A percentile compares a stretch with the other conserved stretches of the same genome.
phyloP scores from a whole-genome alignment of 2,797 vertebrate genomes.

The Amblyopsis hoosieri region DNA sequence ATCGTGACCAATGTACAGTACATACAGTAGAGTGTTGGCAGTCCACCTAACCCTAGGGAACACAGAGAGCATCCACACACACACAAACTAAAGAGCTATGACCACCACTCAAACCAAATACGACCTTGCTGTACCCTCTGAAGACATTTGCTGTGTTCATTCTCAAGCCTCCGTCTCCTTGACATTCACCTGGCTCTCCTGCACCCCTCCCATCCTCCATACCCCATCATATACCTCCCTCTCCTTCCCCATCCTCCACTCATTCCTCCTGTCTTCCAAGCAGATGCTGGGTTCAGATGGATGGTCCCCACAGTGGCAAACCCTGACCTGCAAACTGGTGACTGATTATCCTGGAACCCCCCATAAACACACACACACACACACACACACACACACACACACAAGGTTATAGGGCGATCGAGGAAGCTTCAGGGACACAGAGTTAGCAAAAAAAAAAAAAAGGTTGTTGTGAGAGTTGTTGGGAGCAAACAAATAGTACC shows the following conservation, averaged over 20 bases:
- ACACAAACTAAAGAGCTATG: not conserved
- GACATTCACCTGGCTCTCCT: constrained; percentile 35
- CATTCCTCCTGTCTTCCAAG: constrained; percentile 44
- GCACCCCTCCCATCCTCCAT: constrained; percentile 17
- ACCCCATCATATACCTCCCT: constrained; percentile 12
- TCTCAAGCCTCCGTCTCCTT: constrained; percentile 55
- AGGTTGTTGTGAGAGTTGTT: not conserved
- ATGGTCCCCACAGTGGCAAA: constrained; percentile 65
- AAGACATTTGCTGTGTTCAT: constrained; percentile 11
- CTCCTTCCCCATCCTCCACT: constrained; percentile 6
- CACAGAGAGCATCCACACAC: not conserved
- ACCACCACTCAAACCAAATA: too few species aligned
- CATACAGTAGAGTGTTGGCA: too few species aligned
- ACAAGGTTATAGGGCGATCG: constrained; percentile 55
- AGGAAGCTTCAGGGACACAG: constrained; percentile 38
- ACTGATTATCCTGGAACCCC: constrained; percentile 69
- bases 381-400: constrained; percentile 26
- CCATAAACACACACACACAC: constrained; percentile 41
- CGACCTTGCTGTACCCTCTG: too few species aligned
- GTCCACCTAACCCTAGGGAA: too few species aligned
- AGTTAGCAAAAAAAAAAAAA: constrained; percentile 12
- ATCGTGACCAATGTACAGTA: too few species aligned
- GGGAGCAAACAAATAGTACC: too few species aligned
- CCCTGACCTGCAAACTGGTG: constrained; percentile 72
- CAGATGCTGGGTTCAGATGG: constrained; percentile 75